Base-by-base conservation (phyloP, 1,140 invertebrate species). In the Araneus ventricosus region DNA sequence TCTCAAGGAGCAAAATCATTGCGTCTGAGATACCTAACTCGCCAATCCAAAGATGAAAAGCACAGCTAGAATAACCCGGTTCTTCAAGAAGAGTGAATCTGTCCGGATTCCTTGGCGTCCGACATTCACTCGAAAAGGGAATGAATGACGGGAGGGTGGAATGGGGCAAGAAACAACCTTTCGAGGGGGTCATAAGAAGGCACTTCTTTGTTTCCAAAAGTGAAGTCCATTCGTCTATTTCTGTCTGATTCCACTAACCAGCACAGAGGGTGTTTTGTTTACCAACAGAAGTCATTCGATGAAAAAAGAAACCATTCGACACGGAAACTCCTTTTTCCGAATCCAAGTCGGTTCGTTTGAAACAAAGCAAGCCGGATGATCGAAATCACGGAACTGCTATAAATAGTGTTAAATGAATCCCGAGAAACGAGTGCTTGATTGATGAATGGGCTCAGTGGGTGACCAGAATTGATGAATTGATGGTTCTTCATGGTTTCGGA, bases 131-230 rank as follows among this genome's bases (percentile, higher is more conserved):
- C 30, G 17, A 70, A 14, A 17, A 17, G 67, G 27, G 34, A 70
- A 70, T 63, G 61, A 24, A 24, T 27, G 79, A 22, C n/a, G 30
- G 10, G 37, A 82, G 39, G 37, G 79, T 45, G 22, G 79, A 45
- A 3, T 37, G 79, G 22, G 79, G 14, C 5, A 82, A 27, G 7
- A 37, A 45, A 41, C n/a, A 41, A 79, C 27, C 1, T 24, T 82
- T 41, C 39, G 79, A 41, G 20, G 45, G 45, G 10, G 57, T 70
- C 67, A 10, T 34, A 59, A 59, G 52, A 86, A 86, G 27, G 52
- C 52, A 34, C 57, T 59, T 86, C 84, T 86, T 86, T 86, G 84
- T 86, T 30, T 86, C 27, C 41, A 61, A 59, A 34, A 30, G 27
- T 20, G 20, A 57, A 30, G 20, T 52, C 34, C 20, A 34, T 27